phyloP scores from a whole-genome alignment of 1,140 invertebrate species.

The Caenorhabditis elegans region WBcel235 BX284606.5:7824501-7825000 shows the following conservation, averaged over 20 bases:
- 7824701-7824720: conserved; percentile 98
- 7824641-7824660: conserved; percentile 97
- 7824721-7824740: conserved; percentile 83
- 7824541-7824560: conserved; percentile 90
- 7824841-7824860: conserved; percentile 86
- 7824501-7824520: conserved; percentile 85
- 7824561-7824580: conserved; percentile 91
- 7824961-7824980: background rate
- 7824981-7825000: background rate
- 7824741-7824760: conserved; percentile 96
- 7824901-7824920: conserved; percentile 71
- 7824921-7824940: conserved; percentile 75
- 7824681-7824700: conserved; percentile 97
- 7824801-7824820: conserved; percentile 46
- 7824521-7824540: conserved; percentile 91
- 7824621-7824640: conserved; percentile 92
- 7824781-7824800: conserved; percentile 50
- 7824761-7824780: conserved; percentile 77
- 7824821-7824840: conserved; percentile 83
- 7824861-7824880: conserved; percentile 93
- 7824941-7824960: conserved; percentile 94
- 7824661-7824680: conserved; percentile 90
- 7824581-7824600: conserved; percentile 99
- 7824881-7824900: conserved; percentile 93
- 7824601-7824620: conserved; percentile 99